Evolutionary conservation across 2,888 invertebrate genomes (phyloP), one percentile per base, ranked within the genome.

Genomic region (Pteria penguin): DNA sequence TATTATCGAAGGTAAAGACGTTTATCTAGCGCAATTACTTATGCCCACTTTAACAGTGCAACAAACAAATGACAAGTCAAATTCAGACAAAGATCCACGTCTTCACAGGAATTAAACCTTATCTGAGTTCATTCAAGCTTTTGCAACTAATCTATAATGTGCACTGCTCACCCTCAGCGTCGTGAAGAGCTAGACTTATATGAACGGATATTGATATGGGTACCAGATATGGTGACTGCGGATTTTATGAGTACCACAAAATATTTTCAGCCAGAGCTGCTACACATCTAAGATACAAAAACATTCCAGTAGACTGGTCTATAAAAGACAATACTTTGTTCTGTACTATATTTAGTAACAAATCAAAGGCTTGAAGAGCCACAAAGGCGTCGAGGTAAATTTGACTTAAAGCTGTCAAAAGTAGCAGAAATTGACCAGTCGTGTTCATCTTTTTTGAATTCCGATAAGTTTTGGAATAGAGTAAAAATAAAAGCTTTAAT

Each of bases 391-490:
- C 3, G 3, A 8, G 11, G 4, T 26, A 27, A 11, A 61, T n/a
- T n/a, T 26, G 22, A 8, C 31, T 33, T 24, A 24, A 4, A 1
- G n/a, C 27, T 1, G 22, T 24, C 2, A 61, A 67, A 18, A 18
- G 31, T 1, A 18, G 22, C 14, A 61, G 67, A 18, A 14, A 61
- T 26, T 2, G 26, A 1, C 24, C 33, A 14, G 55, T 74, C 1
- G 14, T 3, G 0, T 24, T 29, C 27, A 22, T 27, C 31, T 60
- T 32, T 2, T 52, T 31, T 27, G 75, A 65, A 70, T 65, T 75
- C 26, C 70, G 75, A 26, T 70, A 75, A 26, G 70, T 65, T 26
- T 75, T 31, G 24, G 70, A 75, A n/a, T n/a, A n/a, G n/a, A n/a
- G n/a, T n/a, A n/a, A n/a, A n/a, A n/a, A n/a, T n/a, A n/a, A n/a